Evolutionary conservation across 2,113 vertebrate species (phyloP).

Genomic region (Gobius niger): DNA sequence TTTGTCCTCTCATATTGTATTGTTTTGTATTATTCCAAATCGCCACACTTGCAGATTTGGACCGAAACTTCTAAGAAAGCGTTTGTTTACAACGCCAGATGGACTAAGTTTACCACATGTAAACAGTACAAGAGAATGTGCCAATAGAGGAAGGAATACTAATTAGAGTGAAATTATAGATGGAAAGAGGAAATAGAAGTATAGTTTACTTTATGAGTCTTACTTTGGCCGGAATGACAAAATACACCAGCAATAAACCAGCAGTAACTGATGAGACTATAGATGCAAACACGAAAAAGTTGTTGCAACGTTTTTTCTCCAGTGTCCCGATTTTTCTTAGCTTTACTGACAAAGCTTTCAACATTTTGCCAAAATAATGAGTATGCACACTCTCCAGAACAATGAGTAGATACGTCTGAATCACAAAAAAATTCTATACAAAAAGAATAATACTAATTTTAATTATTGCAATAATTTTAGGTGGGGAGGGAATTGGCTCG

Average conservation of each 20-base stretch:
- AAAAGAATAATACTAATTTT: too few relatives aligned
- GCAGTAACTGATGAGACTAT: too few relatives aligned
- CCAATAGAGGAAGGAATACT: conserved; percentile 8
- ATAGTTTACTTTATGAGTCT: not conserved
- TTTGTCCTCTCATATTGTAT: conserved; percentile 1
- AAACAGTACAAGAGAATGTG: conserved; percentile 11
- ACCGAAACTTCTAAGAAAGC: conserved; percentile 29
- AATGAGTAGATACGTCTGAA: too few relatives aligned
- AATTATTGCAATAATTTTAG: too few relatives aligned
- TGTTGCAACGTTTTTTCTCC: too few relatives aligned
- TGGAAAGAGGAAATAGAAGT: conserved; percentile 1
- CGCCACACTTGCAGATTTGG: conserved; percentile 12
- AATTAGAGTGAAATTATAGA: not conserved
- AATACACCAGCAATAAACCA: not conserved
- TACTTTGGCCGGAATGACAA: not conserved
- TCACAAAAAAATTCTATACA: too few relatives aligned
- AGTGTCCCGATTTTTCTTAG: too few relatives aligned
- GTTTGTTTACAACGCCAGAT: conserved; percentile 31
- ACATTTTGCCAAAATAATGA: too few relatives aligned
- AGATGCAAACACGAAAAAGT: too few relatives aligned
- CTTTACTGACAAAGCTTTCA: too few relatives aligned
- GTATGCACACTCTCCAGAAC: too few relatives aligned
- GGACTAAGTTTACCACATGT: conserved; percentile 30
- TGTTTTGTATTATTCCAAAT: conserved; percentile 20
- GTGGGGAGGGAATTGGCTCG: too few relatives aligned